Evolutionary conservation across 2,113 vertebrate species (phyloP).

Genomic region (Rhipidura dahli): DNA sequence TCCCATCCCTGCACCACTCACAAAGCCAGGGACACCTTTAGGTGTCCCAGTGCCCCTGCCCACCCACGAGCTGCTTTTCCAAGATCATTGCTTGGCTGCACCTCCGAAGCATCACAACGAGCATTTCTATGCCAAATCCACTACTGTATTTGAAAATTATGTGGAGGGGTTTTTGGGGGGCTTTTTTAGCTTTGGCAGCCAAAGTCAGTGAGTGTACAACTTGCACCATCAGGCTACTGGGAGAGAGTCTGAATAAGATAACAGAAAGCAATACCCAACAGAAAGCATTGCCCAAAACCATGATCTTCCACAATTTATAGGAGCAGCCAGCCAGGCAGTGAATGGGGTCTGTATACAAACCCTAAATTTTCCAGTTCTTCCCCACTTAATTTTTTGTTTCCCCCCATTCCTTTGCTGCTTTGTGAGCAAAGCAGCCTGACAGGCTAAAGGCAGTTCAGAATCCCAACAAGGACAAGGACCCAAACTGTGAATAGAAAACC

Average conservation of each 20-base stretch:
- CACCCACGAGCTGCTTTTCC: not conserved
- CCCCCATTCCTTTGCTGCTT: not conserved
- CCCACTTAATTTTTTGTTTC: not conserved
- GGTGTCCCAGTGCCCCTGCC: not conserved
- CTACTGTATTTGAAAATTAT: not conserved
- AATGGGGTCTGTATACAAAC: not conserved
- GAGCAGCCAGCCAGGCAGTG: not conserved
- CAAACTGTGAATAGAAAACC: not conserved
- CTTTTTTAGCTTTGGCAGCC: not conserved
- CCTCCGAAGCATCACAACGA: not conserved
- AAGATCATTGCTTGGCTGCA: not conserved
- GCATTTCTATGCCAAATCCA: not conserved
- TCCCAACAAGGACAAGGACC: not conserved
- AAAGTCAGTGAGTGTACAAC: not conserved
- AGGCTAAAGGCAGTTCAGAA: not conserved
- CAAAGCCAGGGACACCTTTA: not conserved
- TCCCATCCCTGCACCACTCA: not conserved
- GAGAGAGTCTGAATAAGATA: not conserved
- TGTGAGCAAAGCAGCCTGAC: not conserved
- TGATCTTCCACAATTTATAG: not conserved
- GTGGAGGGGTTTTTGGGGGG: fast-evolving
- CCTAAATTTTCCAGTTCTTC: not conserved
- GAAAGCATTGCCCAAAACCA: not conserved
- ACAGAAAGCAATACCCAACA: not conserved
- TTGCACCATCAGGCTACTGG: not conserved